phyloP scores from a whole-genome alignment of 2,113 vertebrate genomes.

The Protobothrops mucrosquamatus region DNA sequence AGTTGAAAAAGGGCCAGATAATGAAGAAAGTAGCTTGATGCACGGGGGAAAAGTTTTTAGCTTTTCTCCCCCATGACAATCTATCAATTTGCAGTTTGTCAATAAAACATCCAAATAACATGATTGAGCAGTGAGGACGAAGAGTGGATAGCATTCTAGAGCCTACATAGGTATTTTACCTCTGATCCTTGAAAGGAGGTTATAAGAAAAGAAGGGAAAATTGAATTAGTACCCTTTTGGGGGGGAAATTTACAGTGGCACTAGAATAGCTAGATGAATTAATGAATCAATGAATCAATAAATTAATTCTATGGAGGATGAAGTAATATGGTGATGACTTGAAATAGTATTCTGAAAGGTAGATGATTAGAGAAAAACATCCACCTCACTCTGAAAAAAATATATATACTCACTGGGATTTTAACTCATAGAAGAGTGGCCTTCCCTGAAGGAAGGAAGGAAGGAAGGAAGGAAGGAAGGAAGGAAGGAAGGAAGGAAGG shows the following conservation, averaged over 20 bases:
- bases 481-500: neutral
- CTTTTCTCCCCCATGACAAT: neutral
- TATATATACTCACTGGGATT: neutral
- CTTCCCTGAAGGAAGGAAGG: neutral
- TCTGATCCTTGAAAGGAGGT: neutral
- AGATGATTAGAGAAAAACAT: neutral
- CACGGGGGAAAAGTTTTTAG: accelerated
- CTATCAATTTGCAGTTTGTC: neutral
- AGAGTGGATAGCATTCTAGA: neutral
- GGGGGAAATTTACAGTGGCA: neutral
- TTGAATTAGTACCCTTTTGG: neutral
- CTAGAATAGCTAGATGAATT: neutral
- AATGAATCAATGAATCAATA: neutral
- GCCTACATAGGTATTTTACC: neutral
- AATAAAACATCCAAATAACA: neutral
- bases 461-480: no score
- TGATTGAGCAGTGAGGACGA: neutral
- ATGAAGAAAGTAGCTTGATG: neutral
- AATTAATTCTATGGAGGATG: neutral
- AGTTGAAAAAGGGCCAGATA: neutral
- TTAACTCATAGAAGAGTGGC: neutral
- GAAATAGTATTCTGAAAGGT: neutral
- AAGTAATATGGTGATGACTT: neutral
- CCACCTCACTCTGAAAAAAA: neutral
- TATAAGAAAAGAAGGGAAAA: neutral